Evolutionary conservation across 2,888 invertebrate species (phyloP), one percentile per base, ranked within the genome.

Genomic region (Smittia aterrima): DNA sequence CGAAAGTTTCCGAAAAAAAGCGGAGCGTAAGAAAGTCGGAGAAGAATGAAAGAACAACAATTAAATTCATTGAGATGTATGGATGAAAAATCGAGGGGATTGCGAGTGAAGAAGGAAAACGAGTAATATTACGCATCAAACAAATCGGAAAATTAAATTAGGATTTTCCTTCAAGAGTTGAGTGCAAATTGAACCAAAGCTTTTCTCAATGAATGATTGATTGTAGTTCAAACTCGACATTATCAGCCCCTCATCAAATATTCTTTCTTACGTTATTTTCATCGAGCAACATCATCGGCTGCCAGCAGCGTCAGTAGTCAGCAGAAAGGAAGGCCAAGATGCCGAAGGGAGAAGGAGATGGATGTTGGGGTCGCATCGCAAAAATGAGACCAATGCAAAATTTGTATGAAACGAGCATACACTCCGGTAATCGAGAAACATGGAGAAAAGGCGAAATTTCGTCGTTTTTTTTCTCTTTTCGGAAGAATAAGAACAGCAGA

Each of bases 391-490:
- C 67, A 67, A 38, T 53, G 53, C 24, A 58, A 58, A 58, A 58
- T 11, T 11, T 20, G 58, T 20, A 22, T 9, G 16, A n/a, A 22
- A 18, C 13, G 16, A 54, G 68, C 54, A 54, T 25, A 58, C 58
- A 20, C 58, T 18, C 22, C 58, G 53, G 70, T 11, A 24, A 40
- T 32, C 20, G 67, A 68, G 68, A 47, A 47, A 27, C 70, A 72
- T 72, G 72, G 72, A 58, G 54, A 53, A 72, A 72, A 72, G 54
- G 54, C 64, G 47, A 72, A 72, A 72, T 62, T 72, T 72, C 32
- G 38, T 58, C 62, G 38, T 38, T 62, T 72, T 72, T 71, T 70
- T 70, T 54, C 27, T 71, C 41, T 25, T 58, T 62, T 62, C 38
- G 62, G 72, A 72, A 72, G 58, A 72, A 72, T 40, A 72, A 72